Conservation (phyloP, 2,797 vertebrate species). For the Spheniscus humboldti region DNA sequence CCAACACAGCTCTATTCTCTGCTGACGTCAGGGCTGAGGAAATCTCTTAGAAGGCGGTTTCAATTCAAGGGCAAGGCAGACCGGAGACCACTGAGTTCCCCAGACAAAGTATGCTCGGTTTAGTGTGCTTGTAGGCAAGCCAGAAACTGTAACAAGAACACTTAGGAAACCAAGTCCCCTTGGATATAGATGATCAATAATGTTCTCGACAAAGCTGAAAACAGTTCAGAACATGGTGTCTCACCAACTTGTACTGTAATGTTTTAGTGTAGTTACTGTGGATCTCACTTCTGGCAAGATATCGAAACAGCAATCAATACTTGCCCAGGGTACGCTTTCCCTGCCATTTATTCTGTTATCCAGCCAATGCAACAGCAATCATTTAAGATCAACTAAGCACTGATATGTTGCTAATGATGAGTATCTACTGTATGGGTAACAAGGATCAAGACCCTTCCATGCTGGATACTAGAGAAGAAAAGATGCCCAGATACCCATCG, state of each 20-base stretch:
- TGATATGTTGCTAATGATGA: neutral
- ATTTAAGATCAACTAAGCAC: neutral
- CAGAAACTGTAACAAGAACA: conserved; percentile 12
- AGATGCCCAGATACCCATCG: neutral
- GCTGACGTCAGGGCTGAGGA: neutral
- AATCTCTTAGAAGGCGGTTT: neutral
- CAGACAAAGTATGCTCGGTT: neutral
- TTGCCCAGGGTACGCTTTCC: neutral
- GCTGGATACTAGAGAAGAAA: neutral
- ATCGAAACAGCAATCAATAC: conserved; percentile 15
- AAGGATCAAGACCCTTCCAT: neutral
- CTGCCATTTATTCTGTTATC: conserved; percentile 1
- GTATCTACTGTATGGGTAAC: neutral
- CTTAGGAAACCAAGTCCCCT: conserved; percentile 3
- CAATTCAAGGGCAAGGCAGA: neutral
- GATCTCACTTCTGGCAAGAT: neutral
- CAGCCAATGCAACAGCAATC: neutral
- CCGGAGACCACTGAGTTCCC: neutral
- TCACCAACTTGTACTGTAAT: neutral
- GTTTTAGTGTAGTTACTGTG: neutral
- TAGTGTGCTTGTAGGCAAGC: neutral
- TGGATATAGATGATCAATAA: conserved; percentile 32
- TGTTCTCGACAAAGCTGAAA: neutral
- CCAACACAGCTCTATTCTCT: conserved; percentile 6
- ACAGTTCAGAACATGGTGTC: neutral